These are phyloP conservation scores for Sarcophaga bullata DNA, from an alignment of 1,140 invertebrate genomes.

Conservation along the genomic window DNA sequence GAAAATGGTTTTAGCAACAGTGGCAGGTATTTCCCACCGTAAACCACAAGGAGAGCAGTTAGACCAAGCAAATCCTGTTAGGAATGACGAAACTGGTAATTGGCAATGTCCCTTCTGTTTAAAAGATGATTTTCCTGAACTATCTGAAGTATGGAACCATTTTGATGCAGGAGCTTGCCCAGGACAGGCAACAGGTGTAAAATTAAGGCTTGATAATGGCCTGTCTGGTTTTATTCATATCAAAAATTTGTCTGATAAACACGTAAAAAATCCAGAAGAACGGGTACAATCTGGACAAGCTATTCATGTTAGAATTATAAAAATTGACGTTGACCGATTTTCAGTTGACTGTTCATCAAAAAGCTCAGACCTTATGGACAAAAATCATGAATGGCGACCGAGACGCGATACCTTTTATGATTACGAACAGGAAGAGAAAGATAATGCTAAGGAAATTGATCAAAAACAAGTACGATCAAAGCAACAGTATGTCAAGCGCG, in stretches of 20 bases:
- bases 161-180: slow-evolving; percentile 96
- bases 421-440: slow-evolving; percentile 83
- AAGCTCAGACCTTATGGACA: slow-evolving; percentile 91
- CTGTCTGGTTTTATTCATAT: slow-evolving; percentile 94
- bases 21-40: slow-evolving; percentile 81
- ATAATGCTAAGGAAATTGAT: slow-evolving; percentile 82
- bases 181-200: slow-evolving; percentile 93
- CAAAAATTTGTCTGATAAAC: slow-evolving; percentile 94
- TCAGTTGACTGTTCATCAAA: slow-evolving; percentile 94
- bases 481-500: slow-evolving; percentile 90
- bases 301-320: slow-evolving; percentile 93
- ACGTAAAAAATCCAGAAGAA: slow-evolving; percentile 92
- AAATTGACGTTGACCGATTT: slow-evolving; percentile 96
- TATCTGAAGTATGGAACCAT: slow-evolving; percentile 98
- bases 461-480: slow-evolving; percentile 80
- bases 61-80: slow-evolving; percentile 93
- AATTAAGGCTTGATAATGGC: slow-evolving; percentile 91
- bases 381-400: slow-evolving; percentile 91
- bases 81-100: slow-evolving; percentile 91
- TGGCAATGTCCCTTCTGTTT: slow-evolving; percentile 98
- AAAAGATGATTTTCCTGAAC: slow-evolving; percentile 93
- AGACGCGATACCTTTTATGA: slow-evolving; percentile 94
- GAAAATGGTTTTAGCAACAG: slow-evolving; percentile 82
- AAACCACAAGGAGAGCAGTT: slow-evolving; percentile 93
- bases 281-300: slow-evolving; percentile 87